Percentiles rank a stretch among this genome's conserved stretches.
Conservation (phyloP, 2,888 invertebrate species). For the Periphyllus acericola region DNA sequence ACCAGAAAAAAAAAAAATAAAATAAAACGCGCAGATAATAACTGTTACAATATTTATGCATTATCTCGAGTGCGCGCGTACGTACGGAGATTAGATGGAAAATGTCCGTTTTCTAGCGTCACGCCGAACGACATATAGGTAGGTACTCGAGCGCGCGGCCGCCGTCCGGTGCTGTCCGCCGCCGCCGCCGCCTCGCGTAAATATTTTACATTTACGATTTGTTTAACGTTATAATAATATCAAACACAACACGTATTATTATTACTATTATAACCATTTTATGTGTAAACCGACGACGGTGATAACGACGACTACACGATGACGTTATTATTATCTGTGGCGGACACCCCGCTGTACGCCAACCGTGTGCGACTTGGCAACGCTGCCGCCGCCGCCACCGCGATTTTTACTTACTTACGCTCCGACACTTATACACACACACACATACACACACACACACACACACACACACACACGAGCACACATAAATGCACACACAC, state of each 20-base stretch:
- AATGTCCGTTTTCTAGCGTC: background rate
- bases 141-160: background rate
- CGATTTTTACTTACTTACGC: conserved; percentile 50
- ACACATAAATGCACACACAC: background rate
- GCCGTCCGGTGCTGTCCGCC: background rate
- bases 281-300: background rate
- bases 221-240: background rate
- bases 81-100: background rate
- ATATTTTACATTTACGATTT: no score
- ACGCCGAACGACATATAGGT: background rate
- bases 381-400: conserved; percentile 33
- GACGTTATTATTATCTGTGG: conserved; percentile 48
- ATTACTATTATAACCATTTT: background rate
- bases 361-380: conserved; percentile 50
- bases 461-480: background rate
- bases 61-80: conserved; percentile 9
- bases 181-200: no score
- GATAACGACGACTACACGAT: conserved; percentile 9
- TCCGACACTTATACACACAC: background rate
- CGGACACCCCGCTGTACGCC: conserved; percentile 29
- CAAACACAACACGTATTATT: background rate
- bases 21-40: background rate
- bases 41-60: no score
- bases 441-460: background rate
- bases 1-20: background rate